Evolutionary conservation across 2,888 invertebrate species (phyloP).

Genomic region (Eumacrocentrus americanus): DNA sequence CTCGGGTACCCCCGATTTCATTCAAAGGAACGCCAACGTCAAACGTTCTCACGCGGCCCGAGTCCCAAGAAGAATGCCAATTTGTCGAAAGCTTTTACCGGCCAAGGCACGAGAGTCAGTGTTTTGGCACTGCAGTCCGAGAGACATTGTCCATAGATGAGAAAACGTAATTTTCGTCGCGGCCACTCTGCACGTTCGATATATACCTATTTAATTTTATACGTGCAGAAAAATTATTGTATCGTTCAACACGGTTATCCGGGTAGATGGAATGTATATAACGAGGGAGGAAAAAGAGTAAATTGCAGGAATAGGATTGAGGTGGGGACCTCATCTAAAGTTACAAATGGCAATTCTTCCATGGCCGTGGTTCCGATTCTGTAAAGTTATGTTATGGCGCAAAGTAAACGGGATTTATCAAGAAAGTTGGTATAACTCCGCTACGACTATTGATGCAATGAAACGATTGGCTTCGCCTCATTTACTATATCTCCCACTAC

Average conservation of each 20-base stretch:
- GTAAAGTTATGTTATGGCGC: constrained; percentile 61
- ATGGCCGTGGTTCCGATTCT: constrained; percentile 61
- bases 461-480: constrained; percentile 62
- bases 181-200: too few relatives aligned
- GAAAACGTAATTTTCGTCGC: background rate
- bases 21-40: constrained; percentile 51
- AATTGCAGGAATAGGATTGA: constrained; percentile 23
- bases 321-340: constrained; percentile 59
- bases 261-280: background rate
- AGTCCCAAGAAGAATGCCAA: constrained; percentile 54
- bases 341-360: constrained; percentile 62
- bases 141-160: constrained; percentile 2
- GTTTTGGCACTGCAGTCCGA: too few relatives aligned
- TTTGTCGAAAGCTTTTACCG: constrained; percentile 46
- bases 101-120: background rate
- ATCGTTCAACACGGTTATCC: background rate
- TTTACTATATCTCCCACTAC: constrained; percentile 49
- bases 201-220: background rate
- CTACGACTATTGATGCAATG: constrained; percentile 62
- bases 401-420: constrained; percentile 62
- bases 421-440: constrained; percentile 61
- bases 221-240: constrained; percentile 5
- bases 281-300: constrained; percentile 6
- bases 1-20: constrained; percentile 45
- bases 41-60: constrained; percentile 40